A percentile compares a stretch with the other conserved stretches of the same genome.
phyloP scores from a whole-genome alignment of 1,140 invertebrate genomes.

The Cylas formicarius region DNA sequence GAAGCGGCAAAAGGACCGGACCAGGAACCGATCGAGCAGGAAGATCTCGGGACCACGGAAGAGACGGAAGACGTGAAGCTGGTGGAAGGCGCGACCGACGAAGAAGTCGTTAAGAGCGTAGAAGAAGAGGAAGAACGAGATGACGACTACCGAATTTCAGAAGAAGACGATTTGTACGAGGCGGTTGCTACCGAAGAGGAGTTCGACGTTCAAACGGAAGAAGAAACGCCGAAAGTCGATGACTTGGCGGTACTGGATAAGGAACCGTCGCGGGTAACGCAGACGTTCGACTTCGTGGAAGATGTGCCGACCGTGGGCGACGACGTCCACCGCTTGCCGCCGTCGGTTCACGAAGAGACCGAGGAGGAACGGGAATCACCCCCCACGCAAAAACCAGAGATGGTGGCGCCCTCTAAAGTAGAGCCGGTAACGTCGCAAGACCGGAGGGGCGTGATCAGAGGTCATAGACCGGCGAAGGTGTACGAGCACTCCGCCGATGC shows the following conservation, averaged over 20 bases:
- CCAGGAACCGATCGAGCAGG: not conserved
- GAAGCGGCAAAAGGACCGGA: constrained; percentile 11
- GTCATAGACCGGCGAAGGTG: constrained; percentile 28
- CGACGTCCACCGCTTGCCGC: not conserved
- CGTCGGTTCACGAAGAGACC: not conserved
- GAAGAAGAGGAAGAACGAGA: constrained; percentile 3
- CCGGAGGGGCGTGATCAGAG: constrained; percentile 14
- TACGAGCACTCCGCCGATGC: constrained; percentile 30
- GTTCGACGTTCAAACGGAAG: constrained; percentile 6
- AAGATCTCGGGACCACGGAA: constrained; percentile 2
- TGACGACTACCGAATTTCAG: constrained; percentile 10
- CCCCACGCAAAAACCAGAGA: not conserved
- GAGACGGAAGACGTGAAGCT: constrained; percentile 1
- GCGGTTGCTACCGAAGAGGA: constrained; percentile 6
- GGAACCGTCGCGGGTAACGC: not conserved
- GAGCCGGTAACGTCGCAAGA: not conserved
- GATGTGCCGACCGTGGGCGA: not conserved
- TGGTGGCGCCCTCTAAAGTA: not conserved
- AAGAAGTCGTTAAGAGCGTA: constrained; percentile 2
- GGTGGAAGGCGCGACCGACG: too few relatives aligned
- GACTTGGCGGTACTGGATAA: not conserved
- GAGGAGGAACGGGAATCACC: not conserved
- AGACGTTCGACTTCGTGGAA: too few relatives aligned
- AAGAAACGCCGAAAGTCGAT: constrained; percentile 1
- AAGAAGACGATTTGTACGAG: constrained; percentile 11